Base-by-base conservation (phyloP, 2,113 vertebrate genomes). In the Oxyura jamaicensis region DNA sequence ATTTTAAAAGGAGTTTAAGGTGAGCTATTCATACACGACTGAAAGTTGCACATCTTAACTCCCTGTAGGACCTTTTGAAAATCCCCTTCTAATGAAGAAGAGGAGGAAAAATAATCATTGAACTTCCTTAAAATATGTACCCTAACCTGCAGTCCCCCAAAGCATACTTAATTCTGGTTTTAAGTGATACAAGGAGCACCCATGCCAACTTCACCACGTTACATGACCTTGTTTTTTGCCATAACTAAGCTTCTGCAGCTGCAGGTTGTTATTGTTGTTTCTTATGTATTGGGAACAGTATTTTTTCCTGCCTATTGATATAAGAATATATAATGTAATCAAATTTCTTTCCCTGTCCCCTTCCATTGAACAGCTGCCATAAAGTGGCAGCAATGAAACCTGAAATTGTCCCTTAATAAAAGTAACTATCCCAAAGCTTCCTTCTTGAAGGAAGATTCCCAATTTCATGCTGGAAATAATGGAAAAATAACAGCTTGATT, bases 331-430 rank as follows among this genome's bases (percentile, higher is more conserved):
- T 35, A 63, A 73, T 3, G 12, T 36, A 89, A 68, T 22, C n/a
- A 74, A 90, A 55, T 10, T 21, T 77, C 48, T 63, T 76, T 42
- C 50, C 56, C 55, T 66, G 44, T 44, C 39, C 35, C 42, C 36
- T 88, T 88, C 44, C n/a, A 83, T 23, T 80, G 83, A 88, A 44
- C 9, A 80, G 19, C 14, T 33, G 71, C 78, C 48, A 41, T 39
- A 78, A 94, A 95, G 77, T 6, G 4, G 25, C 72, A 97, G 29
- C 21, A 80, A 91, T 87, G 63, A 66, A 95, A 72, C 29, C 25
- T 55, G n/a, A 86, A 86, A 91, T 48, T 23, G 9, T 55, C 62
- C 46, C 31, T 75, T 66, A 86, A 75, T n/a, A 86, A 48, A 74
- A 83, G 6, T 22, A 90, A 68, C 59, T 88, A 52, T 62, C 19